Base-by-base conservation (phyloP, 2,113 vertebrate species). In the Pseudopipra pipra region DNA sequence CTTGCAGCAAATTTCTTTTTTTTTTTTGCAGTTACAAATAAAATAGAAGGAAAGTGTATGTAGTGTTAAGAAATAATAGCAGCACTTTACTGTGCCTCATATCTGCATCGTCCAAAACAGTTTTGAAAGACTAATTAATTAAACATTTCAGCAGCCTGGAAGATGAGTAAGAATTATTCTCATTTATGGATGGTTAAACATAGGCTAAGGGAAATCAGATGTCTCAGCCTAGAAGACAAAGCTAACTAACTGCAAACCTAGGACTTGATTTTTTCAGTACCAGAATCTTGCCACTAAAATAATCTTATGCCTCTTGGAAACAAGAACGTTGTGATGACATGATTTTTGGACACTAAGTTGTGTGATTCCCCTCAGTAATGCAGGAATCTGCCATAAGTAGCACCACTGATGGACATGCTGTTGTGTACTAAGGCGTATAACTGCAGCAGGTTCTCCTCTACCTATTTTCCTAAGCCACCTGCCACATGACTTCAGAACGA, bases 121-220 rank as follows among this genome's bases (percentile, higher is more conserved):
- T 65, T 93, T 70, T 59, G 52, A 96, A 86, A 81, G 33, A 14
- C 33, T 83, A 91, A 95, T 92, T 94, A 90, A 87, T 88, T 93
- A 87, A 90, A 91, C 31, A 80, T 90, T 88, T 71, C 54, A 67
- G 35, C 75, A 96, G 39, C 51, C 33, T 83, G 17, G 55, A 74
- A 91, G 75, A 93, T 63, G 28, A 44, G 43, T 80, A 92, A 77
- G 72, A 81, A 88, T 84, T 94, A 77, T 78, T 88, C 72, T 80
- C 19, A 39, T 83, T 89, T 89, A 51, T 56, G 58, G 61, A 33
- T 76, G 12, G 70, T 89, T 92, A 87, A 95, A 68, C 61, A 65
- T 5, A 49, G 47, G 37, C 31, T 94, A 33, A 37, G 27, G 39
- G 28, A 93, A 67, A 47, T 72, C 77, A 76, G 31, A 52, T 77